phyloP scores from a whole-genome alignment of 2,797 vertebrate genomes.

The Perodicticus potto region DNA sequence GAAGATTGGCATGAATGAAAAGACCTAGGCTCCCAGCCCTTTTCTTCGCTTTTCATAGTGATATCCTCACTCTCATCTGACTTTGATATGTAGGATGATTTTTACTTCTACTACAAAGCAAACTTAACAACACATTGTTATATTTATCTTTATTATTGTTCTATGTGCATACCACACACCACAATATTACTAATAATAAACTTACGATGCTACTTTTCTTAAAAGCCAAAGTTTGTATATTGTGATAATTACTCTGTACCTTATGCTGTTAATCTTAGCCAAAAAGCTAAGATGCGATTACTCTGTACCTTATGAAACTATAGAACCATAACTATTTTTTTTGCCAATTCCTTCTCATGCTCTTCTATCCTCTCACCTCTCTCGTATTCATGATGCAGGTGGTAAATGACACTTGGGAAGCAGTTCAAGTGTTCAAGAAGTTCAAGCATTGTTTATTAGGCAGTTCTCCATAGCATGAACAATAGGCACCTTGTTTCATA shows the following conservation, averaged over 20 bases:
- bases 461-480: neutral
- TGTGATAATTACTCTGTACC: slow-evolving; percentile 7
- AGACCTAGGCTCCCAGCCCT: neutral
- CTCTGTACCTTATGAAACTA: slow-evolving; percentile 33
- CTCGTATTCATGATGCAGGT: neutral
- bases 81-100: slow-evolving; percentile 3
- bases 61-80: slow-evolving; percentile 36
- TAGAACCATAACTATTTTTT: slow-evolving; percentile 5
- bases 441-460: neutral
- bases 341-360: neutral
- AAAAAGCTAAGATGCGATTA: neutral
- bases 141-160: slow-evolving; percentile 1
- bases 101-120: slow-evolving; percentile 40
- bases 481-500: neutral
- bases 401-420: neutral
- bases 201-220: slow-evolving; percentile 15
- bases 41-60: slow-evolving; percentile 7
- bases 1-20: neutral
- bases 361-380: neutral
- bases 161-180: neutral
- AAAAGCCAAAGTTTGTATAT: slow-evolving; percentile 37
- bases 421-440: neutral
- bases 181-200: neutral
- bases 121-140: neutral
- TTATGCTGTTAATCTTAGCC: too few relatives aligned